Evolutionary conservation across 2,888 invertebrate genomes (phyloP).

Genomic region (Archaeoteleia sp.): DNA sequence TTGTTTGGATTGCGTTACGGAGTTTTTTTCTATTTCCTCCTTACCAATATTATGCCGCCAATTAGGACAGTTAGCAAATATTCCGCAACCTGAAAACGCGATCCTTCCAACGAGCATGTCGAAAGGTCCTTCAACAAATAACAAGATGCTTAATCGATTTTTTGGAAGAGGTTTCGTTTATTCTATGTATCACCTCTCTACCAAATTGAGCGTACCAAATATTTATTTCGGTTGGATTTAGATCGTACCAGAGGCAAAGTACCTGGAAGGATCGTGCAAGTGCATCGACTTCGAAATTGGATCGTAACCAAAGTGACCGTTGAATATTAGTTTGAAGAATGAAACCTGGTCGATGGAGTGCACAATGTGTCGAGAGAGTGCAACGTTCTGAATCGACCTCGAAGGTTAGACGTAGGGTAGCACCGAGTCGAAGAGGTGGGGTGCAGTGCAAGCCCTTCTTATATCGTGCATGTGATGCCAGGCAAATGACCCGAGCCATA

Average conservation of each 20-base stretch:
- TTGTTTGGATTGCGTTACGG: too few relatives aligned
- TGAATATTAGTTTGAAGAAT: conserved; percentile 40
- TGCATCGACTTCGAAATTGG: conserved; percentile 14
- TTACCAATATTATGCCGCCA: too few relatives aligned
- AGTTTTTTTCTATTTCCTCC: too few relatives aligned
- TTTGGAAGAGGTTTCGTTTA: too few relatives aligned
- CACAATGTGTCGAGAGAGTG: conserved; percentile 47
- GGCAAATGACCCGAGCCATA: conserved; percentile 41
- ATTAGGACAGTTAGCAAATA: too few relatives aligned
- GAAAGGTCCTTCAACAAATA: too few relatives aligned
- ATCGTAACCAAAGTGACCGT: conserved; percentile 11
- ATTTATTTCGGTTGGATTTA: too few relatives aligned
- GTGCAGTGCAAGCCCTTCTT: conserved; percentile 25
- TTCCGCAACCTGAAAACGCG: too few relatives aligned
- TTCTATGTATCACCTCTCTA: too few relatives aligned
- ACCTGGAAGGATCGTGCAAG: background rate
- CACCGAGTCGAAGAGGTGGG: conserved; percentile 14
- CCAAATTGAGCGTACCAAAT: too few relatives aligned
- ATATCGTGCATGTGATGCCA: conserved; percentile 28
- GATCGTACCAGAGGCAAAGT: background rate
- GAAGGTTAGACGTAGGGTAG: conserved; percentile 45
- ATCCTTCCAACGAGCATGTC: too few relatives aligned
- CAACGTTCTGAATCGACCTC: conserved; percentile 52
- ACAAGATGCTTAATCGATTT: background rate
- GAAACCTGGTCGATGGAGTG: conserved; percentile 40